Evolutionary conservation across 2,888 invertebrate genomes (phyloP), one percentile per base, ranked within the genome.

Genomic region (Laothoe populi): DNA sequence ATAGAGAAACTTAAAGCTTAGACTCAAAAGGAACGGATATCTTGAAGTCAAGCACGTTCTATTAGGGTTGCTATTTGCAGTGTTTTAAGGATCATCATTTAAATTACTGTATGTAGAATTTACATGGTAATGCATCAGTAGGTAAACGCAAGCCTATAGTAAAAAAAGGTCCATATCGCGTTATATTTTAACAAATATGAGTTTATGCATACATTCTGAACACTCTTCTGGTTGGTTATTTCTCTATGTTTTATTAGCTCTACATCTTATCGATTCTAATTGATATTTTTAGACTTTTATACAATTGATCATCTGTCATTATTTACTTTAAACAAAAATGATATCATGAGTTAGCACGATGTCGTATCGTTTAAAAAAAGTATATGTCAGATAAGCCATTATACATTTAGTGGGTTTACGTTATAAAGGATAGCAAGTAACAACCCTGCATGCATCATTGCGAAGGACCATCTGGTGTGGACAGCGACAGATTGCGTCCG

Each of bases 401-500:
- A 19, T 44, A 8, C 44, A 19, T 44, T 44, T 8, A 1, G 8
- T 44, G 19, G 19, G 10, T 44, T 3, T 7, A 44, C 19, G 42
- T 16, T 1, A 16, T 42, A 16, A 19, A 35, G 11, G 19, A 62
- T 61, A 65, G 31, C 63, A 66, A 63, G 60, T 61, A 65, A 24
- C 63, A 66, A 63, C 70, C 70, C 67, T 72, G 60, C 35, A 44
- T 5, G 53, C 23, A 62, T 48, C 64, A 65, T 57, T 65, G 66
- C 63, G 63, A 60, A 40, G 65, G 65, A 61, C 61, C 69, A 70
- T 70, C 68, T 75, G 75, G 64, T 58, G 64, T 13, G 40, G 68
- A 70, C 74, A 70, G 63, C 63, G 68, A 75, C 72, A 74, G 72
- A 75, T 75, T 72, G 69, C 65, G 64, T 57, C 19, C 53, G 53